phyloP scores from a whole-genome alignment of 1,140 invertebrate genomes.

The Phortica variegata region DNA sequence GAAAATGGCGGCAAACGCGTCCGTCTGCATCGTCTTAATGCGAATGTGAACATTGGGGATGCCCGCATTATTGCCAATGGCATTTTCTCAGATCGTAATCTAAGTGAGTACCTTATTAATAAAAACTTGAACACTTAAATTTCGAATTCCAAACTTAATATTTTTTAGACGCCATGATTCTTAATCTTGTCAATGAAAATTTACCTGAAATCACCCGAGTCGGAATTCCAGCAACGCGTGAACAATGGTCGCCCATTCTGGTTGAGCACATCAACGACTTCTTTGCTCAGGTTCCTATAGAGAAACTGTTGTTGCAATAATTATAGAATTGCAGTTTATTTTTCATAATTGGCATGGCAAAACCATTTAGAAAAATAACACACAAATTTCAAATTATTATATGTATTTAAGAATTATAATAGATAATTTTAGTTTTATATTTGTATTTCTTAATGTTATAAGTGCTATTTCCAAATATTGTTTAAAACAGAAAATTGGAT shows the following conservation, averaged over 20 bases:
- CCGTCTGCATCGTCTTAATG: slow-evolving; percentile 44
- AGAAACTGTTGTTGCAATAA: slow-evolving; percentile 47
- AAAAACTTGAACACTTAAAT: neutral
- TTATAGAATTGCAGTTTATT: slow-evolving; percentile 2
- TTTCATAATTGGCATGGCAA: too few relatives aligned
- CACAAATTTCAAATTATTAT: slow-evolving; percentile 3
- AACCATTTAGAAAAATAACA: slow-evolving; percentile 4
- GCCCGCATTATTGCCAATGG: slow-evolving; percentile 46
- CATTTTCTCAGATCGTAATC: slow-evolving; percentile 49
- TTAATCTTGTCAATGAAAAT: slow-evolving; percentile 55
- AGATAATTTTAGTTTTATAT: slow-evolving; percentile 37
- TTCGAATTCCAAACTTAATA: neutral
- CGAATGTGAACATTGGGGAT: slow-evolving; percentile 43
- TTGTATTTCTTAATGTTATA: slow-evolving; percentile 27
- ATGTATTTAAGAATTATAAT: slow-evolving; percentile 29
- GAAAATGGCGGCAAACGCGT: slow-evolving; percentile 34
- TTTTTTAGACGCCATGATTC: slow-evolving; percentile 45
- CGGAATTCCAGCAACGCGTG: slow-evolving; percentile 51
- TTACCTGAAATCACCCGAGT: slow-evolving; percentile 49
- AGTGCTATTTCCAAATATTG: slow-evolving; percentile 47
- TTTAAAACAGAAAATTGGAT: slow-evolving; percentile 3
- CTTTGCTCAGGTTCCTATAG: slow-evolving; percentile 51
- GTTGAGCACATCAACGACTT: slow-evolving; percentile 50
- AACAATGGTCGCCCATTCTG: slow-evolving; percentile 53
- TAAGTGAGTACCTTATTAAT: slow-evolving; percentile 51